Conservation (phyloP, 2,797 vertebrate genomes). For the Pseudochaenichthys georgianus region DNA sequence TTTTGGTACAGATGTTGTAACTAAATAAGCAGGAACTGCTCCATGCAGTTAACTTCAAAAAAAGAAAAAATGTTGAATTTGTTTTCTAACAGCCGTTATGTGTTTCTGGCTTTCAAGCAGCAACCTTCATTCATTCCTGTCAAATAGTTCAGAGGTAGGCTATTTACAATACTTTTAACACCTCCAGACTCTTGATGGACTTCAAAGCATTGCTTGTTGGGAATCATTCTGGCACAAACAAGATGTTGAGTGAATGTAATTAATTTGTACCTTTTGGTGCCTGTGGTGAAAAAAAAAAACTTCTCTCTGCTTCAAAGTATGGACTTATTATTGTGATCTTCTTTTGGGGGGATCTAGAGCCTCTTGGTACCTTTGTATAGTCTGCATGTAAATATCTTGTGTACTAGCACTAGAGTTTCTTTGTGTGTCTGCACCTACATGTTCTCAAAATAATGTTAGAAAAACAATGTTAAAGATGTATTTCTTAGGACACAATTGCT, state of each 20-base stretch:
- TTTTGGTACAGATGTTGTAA: neutral
- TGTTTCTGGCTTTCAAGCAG: neutral
- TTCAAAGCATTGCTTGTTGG: neutral
- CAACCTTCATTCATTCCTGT: neutral
- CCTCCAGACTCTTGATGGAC: neutral
- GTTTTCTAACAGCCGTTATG: neutral
- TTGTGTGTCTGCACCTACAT: slow-evolving; percentile 36
- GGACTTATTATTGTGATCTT: slow-evolving; percentile 36
- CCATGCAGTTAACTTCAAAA: neutral
- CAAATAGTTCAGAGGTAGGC: slow-evolving; percentile 7
- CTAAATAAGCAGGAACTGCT: neutral
- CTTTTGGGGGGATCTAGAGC: slow-evolving; percentile 9
- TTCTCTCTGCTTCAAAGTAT: slow-evolving; percentile 14
- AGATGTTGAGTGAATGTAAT: slow-evolving; percentile 67
- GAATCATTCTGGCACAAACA: slow-evolving; percentile 12
- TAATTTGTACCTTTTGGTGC: slow-evolving; percentile 66
- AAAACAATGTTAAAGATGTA: slow-evolving; percentile 11
- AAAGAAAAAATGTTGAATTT: neutral
- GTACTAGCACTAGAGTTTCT: slow-evolving; percentile 41
- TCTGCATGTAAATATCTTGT: slow-evolving; percentile 62
- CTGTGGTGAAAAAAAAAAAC: slow-evolving; percentile 48
- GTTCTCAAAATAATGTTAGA: slow-evolving; percentile 33
- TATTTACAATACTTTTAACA: neutral
- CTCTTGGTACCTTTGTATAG: slow-evolving; percentile 36
- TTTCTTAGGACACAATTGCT: slow-evolving; percentile 41